Evolutionary conservation across 2,113 vertebrate genomes (phyloP).

Genomic region (Solenodon paradoxus): DNA sequence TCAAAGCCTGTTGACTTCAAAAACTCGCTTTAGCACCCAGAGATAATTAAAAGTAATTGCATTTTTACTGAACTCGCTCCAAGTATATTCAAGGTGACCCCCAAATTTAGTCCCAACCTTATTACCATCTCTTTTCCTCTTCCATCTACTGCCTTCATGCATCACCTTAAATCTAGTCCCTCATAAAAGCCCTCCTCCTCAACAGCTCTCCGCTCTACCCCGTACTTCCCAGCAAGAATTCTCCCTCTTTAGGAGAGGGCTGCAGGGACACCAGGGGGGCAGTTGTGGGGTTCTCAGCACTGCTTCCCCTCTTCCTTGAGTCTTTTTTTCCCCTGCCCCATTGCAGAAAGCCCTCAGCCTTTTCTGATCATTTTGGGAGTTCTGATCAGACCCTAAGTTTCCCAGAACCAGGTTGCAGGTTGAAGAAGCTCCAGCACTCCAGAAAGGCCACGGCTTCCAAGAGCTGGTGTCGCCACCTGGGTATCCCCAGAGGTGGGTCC

Average conservation of each 20-base stretch:
- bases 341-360: neutral
- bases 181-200: rapidly evolving
- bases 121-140: neutral
- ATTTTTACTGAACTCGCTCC: neutral
- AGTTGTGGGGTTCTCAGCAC: neutral
- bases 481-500: rapidly evolving
- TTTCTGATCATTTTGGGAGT: neutral
- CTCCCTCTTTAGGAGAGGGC: neutral
- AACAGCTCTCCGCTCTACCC: neutral
- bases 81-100: neutral
- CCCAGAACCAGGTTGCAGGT: neutral
- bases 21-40: neutral
- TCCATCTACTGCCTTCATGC: too few species aligned
- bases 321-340: neutral
- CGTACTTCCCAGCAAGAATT: neutral
- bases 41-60: conserved; percentile 9
- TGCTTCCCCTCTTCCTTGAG: rapidly evolving
- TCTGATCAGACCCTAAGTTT: neutral
- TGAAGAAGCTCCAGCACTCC: neutral
- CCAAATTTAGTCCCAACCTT: neutral
- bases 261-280: rapidly evolving
- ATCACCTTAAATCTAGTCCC: too few species aligned
- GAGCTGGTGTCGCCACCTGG: neutral
- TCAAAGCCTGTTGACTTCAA: neutral
- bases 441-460: neutral